Base-by-base conservation (phyloP, 2,797 vertebrate genomes). In the Fundulus diaphanus region DNA sequence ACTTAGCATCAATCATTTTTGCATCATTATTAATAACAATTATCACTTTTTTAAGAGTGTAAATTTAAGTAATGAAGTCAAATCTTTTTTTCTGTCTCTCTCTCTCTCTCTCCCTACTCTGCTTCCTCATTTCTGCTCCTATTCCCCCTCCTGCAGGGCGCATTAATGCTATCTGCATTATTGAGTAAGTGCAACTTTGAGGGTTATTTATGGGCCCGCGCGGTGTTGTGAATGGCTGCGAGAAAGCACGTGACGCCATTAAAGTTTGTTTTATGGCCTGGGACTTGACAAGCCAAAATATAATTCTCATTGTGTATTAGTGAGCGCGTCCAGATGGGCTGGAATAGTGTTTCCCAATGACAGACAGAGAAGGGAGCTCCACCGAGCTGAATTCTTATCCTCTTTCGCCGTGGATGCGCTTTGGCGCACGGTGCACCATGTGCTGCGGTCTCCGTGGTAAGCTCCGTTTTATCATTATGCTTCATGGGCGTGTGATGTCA, bases 281-380 rank as follows among this genome's bases (percentile, higher is more conserved):
- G 96, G 97, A 98, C 97, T 97, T 99, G 98, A 99, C 98, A 98
- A 98, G 98, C 97, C 98, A 99, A 99, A 99, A 99, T 98, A 99
- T 99, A 99, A 99, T 99, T 98, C 97, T 97, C 98, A 98, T 97
- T 97, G 98, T 99, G 97, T 98, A 99, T 98, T 98, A 98, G 97
- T 96, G 96, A 96, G 96, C 94, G 95, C 96, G 95, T 97, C 96
- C 97, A 98, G 98, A 99, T 97, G 97, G 96, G 96, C 94, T 94
- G 94, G 95, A 96, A 96, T 96, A 92, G 95, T 95, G 95, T 90
- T n/a, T 94, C 95, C 95, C 86, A 94, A 95, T 87, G 87, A 95
- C 95, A 93, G 31, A 63, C 59, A 63, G 20, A 37, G 59, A 63
- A 22, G 93, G 92, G 95, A 94, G 93, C 93, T 70, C 90, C 89